Evolutionary conservation across 2,113 vertebrate species (phyloP).

Genomic region (Junco hyemalis): DNA sequence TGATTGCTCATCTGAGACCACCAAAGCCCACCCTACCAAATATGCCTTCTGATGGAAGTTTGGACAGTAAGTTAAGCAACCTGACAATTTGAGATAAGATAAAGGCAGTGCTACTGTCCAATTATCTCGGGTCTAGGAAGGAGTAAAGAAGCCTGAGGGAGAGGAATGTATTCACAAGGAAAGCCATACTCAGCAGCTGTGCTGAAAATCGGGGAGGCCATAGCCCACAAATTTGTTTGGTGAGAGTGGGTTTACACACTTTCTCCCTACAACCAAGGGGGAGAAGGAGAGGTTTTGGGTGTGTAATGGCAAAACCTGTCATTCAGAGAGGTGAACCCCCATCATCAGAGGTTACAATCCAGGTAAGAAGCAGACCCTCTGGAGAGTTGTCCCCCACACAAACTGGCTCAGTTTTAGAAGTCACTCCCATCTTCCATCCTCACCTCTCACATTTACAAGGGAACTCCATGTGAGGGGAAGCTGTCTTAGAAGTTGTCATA

Average conservation of each 20-base stretch:
- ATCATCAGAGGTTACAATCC: background rate
- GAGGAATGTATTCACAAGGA: background rate
- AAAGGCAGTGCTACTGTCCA: background rate
- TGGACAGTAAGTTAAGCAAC: background rate
- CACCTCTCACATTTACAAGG: rapidly evolving
- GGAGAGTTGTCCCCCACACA: background rate
- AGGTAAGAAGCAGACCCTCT: background rate
- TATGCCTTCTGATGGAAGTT: background rate
- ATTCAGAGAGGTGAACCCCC: background rate
- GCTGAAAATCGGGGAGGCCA: background rate
- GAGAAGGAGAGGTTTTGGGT: background rate
- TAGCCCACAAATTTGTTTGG: background rate
- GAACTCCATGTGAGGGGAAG: rapidly evolving
- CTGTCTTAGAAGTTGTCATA: background rate
- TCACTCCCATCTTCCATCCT: background rate
- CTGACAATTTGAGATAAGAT: background rate
- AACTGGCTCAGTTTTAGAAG: background rate
- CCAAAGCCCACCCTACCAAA: background rate
- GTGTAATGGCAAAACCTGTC: background rate
- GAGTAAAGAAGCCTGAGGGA: background rate
- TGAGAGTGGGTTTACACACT: background rate
- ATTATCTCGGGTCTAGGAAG: background rate
- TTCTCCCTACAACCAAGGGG: background rate
- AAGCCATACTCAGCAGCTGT: background rate
- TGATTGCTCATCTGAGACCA: background rate